These are phyloP conservation scores for Sternotherus odoratus DNA, from an alignment of 2,797 vertebrate genomes.

Conservation along the genomic window DNA sequence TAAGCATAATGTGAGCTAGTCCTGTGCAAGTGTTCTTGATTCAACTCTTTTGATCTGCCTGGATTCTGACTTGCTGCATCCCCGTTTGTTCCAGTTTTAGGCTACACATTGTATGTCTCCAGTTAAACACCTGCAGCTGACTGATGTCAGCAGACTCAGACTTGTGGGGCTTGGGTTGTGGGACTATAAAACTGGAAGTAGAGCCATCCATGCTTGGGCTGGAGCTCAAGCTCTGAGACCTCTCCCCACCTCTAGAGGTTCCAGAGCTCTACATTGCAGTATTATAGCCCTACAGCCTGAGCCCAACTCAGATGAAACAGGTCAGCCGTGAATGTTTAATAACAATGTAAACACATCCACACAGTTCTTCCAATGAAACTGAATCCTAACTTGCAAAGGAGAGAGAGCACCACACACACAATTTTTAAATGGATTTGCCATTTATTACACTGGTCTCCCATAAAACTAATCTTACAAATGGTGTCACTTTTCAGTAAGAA, in stretches of 20 bases:
- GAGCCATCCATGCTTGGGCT: background rate
- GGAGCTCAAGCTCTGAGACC: background rate
- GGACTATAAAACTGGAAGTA: background rate
- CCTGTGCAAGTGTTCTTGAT: background rate
- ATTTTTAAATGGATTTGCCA: background rate
- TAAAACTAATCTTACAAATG: background rate
- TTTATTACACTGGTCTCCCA: background rate
- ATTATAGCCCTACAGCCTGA: background rate
- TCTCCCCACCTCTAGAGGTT: background rate
- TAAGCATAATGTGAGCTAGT: background rate
- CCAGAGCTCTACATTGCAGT: background rate
- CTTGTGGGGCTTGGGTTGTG: accelerated
- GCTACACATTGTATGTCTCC: background rate
- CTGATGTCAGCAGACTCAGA: background rate
- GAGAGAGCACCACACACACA: background rate
- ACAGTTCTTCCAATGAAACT: background rate
- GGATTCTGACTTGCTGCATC: background rate
- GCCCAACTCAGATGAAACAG: background rate
- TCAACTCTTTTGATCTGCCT: background rate
- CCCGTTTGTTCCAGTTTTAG: background rate
- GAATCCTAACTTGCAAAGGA: background rate
- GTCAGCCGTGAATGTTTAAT: background rate
- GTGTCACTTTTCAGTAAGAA: background rate
- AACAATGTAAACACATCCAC: background rate
- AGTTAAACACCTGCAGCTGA: background rate